phyloP scores from a whole-genome alignment of 2,797 vertebrate species.

The Danio kyathit region DNA sequence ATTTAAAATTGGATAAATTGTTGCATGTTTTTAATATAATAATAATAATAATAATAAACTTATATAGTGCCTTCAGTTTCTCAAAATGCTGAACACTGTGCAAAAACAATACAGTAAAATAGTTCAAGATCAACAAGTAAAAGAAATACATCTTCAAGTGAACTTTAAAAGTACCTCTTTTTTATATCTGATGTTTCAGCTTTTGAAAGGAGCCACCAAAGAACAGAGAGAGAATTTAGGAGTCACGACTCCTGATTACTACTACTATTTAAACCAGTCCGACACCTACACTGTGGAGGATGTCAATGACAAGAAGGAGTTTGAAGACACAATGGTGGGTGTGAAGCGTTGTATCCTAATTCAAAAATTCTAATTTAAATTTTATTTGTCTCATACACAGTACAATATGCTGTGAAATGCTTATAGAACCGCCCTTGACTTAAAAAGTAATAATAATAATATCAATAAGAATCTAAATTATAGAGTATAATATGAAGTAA shows the following conservation, averaged over 20 bases:
- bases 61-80: too few relatives aligned
- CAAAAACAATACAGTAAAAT: too few relatives aligned
- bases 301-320: conserved; percentile 82
- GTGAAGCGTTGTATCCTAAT: background rate
- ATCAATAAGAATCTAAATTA: too few relatives aligned
- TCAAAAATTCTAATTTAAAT: background rate
- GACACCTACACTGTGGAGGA: conserved; percentile 84
- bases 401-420: too few relatives aligned
- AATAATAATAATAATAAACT: too few relatives aligned
- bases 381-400: too few relatives aligned
- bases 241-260: conserved; percentile 84
- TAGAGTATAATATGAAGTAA: too few relatives aligned
- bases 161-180: too few relatives aligned
- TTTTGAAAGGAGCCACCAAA: conserved; percentile 75
- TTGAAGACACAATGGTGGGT: conserved; percentile 82
- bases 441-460: too few relatives aligned
- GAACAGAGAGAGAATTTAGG: conserved; percentile 85
- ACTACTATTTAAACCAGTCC: conserved; percentile 86
- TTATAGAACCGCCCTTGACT: too few relatives aligned
- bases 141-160: too few relatives aligned
- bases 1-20: background rate
- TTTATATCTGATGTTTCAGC: conserved; percentile 62
- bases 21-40: background rate
- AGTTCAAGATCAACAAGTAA: background rate
- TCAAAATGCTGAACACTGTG: too few relatives aligned